Percentiles rank a stretch among this genome's conserved stretches.
Conservation (phyloP, 2,113 vertebrate species). For the Amblyornis subalaris region DNA sequence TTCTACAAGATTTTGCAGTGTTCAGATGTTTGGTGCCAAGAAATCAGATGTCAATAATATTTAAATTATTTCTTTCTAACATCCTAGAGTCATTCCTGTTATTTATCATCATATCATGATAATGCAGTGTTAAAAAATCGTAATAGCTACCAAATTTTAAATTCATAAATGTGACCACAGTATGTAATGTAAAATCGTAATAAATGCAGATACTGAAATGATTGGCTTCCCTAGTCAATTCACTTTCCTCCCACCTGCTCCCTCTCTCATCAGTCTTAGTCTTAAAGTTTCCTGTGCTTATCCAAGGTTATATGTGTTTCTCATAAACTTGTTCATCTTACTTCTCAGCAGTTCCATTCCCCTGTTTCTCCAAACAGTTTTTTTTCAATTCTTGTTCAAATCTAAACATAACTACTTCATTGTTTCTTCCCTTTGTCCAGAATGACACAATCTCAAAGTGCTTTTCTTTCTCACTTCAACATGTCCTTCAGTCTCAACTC, state of each 20-base stretch:
- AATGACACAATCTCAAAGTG: not conserved
- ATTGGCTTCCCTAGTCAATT: not conserved
- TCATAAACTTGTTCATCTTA: not conserved
- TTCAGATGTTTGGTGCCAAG: not conserved
- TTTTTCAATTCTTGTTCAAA: not conserved
- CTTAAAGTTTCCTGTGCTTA: not conserved
- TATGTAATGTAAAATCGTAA: not conserved
- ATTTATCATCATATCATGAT: not conserved
- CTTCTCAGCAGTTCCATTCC: not conserved
- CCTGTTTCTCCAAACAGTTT: not conserved
- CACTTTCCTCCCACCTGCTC: not conserved
- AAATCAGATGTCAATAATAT: not conserved
- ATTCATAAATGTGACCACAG: not conserved
- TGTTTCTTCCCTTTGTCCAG: not conserved
- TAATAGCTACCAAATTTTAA: not conserved
- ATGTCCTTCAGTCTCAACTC: not conserved
- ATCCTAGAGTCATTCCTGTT: not conserved
- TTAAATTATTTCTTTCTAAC: not conserved
- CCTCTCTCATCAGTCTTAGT: not conserved
- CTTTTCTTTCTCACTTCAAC: not conserved
- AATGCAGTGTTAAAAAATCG: not conserved
- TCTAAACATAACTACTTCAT: not conserved
- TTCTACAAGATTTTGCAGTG: not conserved
- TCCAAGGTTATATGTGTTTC: not conserved
- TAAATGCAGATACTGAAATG: not conserved